Evolutionary conservation across 2,113 vertebrate species (phyloP).

Genomic region (Callithrix jacchus): DNA sequence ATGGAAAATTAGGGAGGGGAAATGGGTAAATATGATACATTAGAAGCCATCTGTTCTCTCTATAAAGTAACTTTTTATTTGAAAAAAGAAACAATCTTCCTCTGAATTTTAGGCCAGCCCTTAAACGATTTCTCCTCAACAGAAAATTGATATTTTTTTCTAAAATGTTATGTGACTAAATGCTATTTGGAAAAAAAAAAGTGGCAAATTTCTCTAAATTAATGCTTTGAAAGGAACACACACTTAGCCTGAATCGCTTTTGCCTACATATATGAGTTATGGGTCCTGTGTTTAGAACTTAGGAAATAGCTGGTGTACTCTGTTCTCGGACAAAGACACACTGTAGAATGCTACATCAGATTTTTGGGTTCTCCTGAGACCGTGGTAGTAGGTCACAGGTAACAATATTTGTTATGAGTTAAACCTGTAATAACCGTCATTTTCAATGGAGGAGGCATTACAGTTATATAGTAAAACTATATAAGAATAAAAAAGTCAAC

Average conservation of each 20-base stretch:
- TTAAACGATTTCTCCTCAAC: neutral
- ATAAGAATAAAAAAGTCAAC: neutral
- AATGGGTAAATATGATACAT: neutral
- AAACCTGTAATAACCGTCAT: neutral
- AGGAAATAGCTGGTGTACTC: neutral
- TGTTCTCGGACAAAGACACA: neutral
- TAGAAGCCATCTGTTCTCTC: neutral
- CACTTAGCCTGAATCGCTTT: slow-evolving; percentile 39
- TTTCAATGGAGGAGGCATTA: neutral
- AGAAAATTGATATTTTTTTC: slow-evolving; percentile 22
- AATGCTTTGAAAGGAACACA: neutral
- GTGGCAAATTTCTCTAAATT: neutral
- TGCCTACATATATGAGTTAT: slow-evolving; percentile 14
- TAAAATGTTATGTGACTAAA: slow-evolving; percentile 8
- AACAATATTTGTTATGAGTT: neutral
- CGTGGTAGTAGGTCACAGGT: neutral
- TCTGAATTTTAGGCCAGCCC: neutral
- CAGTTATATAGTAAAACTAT: neutral
- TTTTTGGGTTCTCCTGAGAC: neutral
- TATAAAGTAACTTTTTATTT: neutral
- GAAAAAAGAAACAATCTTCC: neutral
- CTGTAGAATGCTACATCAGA: neutral
- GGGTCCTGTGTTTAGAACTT: slow-evolving; percentile 49
- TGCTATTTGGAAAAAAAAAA: neutral
- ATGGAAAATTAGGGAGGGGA: neutral